A percentile compares a stretch with the other conserved stretches of the same genome.
Evolutionary conservation across 2,797 vertebrate species (phyloP).

Genomic region (Halcyon chelicuti): DNA sequence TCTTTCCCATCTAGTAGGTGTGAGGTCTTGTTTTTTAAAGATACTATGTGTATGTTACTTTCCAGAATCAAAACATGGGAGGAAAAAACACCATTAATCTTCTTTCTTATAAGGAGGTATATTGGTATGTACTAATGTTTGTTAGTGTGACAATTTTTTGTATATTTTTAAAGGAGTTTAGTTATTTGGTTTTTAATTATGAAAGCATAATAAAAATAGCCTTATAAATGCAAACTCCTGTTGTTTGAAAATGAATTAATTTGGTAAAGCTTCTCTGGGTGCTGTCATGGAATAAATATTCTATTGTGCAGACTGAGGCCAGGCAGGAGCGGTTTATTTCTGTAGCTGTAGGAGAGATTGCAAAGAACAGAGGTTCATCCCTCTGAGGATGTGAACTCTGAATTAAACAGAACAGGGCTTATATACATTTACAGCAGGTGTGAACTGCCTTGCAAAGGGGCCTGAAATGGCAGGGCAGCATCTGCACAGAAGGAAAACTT

Average conservation of each 20-base stretch:
- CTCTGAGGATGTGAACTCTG: neutral
- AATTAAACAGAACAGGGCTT: neutral
- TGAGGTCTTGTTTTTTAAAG: neutral
- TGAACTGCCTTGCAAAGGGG: neutral
- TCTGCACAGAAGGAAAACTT: neutral
- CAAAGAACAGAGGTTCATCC: neutral
- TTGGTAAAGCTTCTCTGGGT: neutral
- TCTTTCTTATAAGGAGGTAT: neutral
- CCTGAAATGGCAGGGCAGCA: neutral
- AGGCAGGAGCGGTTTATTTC: neutral
- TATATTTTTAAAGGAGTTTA: neutral
- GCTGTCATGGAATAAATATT: neutral
- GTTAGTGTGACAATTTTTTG: neutral
- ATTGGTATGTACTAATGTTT: neutral
- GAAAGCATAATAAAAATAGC: neutral
- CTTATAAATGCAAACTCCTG: neutral
- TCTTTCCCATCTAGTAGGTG: neutral
- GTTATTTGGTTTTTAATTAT: neutral
- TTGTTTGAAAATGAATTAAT: neutral
- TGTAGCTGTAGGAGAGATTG: neutral
- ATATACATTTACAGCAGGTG: neutral
- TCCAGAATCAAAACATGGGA: neutral
- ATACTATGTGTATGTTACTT: neutral
- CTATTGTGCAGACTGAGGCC: neutral
- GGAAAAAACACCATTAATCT: accelerated